These are phyloP conservation scores for Haliaeetus leucogaster DNA, from an alignment of 2,113 vertebrate species.

Conservation along the genomic window DNA sequence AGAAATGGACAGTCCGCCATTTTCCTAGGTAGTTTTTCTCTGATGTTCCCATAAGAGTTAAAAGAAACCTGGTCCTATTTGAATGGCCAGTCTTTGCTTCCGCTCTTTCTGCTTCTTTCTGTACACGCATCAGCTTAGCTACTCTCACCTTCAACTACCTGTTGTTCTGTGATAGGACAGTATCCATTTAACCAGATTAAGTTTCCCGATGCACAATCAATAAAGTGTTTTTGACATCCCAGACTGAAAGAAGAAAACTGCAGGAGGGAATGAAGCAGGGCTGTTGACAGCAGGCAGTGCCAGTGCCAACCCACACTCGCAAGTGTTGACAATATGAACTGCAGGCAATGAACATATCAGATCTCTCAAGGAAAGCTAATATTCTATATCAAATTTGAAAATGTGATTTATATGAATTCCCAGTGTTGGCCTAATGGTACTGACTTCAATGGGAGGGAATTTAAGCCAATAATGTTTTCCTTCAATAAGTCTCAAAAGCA, in stretches of 20 bases:
- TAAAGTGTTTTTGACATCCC: background rate
- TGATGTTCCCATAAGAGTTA: background rate
- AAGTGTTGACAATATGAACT: background rate
- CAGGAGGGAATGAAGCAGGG: background rate
- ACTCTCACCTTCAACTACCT: background rate
- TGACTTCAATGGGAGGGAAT: background rate
- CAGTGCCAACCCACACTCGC: background rate
- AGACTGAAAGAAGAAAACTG: background rate
- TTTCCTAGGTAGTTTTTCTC: background rate
- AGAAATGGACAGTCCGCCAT: background rate
- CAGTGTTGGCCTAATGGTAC: background rate
- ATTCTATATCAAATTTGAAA: constrained; percentile 27
- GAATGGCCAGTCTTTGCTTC: background rate
- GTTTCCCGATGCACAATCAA: background rate
- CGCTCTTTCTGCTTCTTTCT: background rate
- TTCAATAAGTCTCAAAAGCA: constrained; percentile 5
- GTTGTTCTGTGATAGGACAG: background rate
- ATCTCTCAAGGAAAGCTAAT: constrained; percentile 8
- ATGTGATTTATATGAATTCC: background rate
- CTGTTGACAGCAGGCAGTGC: constrained; percentile 23
- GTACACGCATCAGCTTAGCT: background rate
- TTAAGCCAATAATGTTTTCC: constrained; percentile 5
- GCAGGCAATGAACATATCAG: background rate
- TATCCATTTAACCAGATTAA: background rate
- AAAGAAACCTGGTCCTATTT: background rate